These are phyloP conservation scores for Emys orbicularis DNA, from an alignment of 2,797 vertebrate species.

Conservation along the genomic window DNA sequence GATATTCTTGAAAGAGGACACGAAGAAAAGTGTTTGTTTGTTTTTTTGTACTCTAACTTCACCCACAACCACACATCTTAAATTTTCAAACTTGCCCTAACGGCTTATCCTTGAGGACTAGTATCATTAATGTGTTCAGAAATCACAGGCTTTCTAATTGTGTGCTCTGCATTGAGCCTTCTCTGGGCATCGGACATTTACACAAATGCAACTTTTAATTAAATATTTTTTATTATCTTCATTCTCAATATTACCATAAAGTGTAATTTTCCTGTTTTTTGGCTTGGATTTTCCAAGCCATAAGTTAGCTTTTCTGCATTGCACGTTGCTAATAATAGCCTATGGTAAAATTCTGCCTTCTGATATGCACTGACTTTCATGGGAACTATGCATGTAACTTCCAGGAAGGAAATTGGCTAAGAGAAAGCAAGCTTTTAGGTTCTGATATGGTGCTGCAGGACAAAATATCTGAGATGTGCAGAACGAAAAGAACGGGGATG, in stretches of 20 bases:
- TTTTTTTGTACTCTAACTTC: neutral
- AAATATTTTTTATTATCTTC: neutral
- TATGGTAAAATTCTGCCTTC: neutral
- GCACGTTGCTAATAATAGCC: neutral
- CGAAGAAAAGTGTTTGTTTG: rapidly evolving
- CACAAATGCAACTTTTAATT: neutral
- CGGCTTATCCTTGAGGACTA: rapidly evolving
- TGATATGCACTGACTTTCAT: rapidly evolving
- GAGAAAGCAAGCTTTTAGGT: neutral
- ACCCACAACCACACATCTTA: neutral
- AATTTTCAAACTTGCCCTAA: rapidly evolving
- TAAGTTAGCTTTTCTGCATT: neutral
- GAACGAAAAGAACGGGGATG: neutral
- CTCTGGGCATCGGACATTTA: neutral
- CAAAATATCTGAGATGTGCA: neutral
- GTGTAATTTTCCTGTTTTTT: neutral
- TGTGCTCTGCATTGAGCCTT: neutral
- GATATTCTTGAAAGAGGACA: neutral
- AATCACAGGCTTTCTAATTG: neutral
- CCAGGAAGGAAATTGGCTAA: rapidly evolving
- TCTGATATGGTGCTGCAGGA: neutral
- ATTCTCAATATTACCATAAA: neutral
- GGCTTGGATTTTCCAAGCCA: neutral
- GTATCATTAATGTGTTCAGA: neutral
- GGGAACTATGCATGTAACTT: neutral